Base-by-base conservation (phyloP, 1,140 invertebrate genomes). In the Trichonephila clavata region DNA sequence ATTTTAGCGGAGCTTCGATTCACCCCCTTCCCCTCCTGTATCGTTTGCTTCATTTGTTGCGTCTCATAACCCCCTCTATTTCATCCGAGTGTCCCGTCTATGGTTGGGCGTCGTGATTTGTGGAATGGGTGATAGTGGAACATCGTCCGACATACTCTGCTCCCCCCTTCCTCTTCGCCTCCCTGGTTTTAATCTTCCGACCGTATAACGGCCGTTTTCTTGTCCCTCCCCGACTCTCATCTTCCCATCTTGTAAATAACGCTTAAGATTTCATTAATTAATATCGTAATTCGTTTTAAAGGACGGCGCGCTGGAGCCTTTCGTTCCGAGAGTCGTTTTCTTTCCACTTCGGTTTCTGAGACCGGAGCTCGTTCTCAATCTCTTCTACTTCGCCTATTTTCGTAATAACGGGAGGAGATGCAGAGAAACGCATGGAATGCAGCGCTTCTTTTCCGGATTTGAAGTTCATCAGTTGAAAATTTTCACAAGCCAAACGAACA, bases 201-300 rank as follows among this genome's bases (percentile, higher is more conserved):
- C 27, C 71, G 71, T 77, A 86, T 60, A 63, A 60, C 84, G 59
- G 57, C 84, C 84, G 60, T 89, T 77, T 89, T 63, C 32, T 89
- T 89, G 87, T 43, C n/a, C 6, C 68, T 24, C 61, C 87, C 81
- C n/a, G 21, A 4, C 84, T 57, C 81, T 16, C 86, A 84, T 16
- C 57, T n/a, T 50, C n/a, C 86, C 84, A 43, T 83, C 68, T 93
- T 87, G 86, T 93, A 92, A 92, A 92, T 92, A 92, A 92, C 90
- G 90, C 77, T 93, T 93, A 80, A 80, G 86, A 93, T 93, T 93
- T 93, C 86, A 93, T 81, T 93, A 93, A 86, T 87, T 86, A 93
- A 86, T 88, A 88, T 87, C 83, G 92, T 88, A 71, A 81, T 87
- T 87, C 84, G 84, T 77, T 77, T 77, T 77, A 77, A 77, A 77